Conservation (phyloP, 2,797 vertebrate genomes). For the Sebastolobus alascanus region DNA sequence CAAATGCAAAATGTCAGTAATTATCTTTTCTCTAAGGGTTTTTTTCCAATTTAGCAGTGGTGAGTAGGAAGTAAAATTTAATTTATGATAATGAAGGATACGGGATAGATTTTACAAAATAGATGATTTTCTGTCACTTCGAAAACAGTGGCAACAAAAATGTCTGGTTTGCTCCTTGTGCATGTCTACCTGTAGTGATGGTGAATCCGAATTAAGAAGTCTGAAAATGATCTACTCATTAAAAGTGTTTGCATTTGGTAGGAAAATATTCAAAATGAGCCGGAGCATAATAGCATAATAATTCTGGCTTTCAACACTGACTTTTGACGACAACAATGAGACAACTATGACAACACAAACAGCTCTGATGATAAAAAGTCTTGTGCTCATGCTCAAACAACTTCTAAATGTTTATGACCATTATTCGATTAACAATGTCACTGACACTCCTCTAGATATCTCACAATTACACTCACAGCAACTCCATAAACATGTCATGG, state of each 20-base stretch:
- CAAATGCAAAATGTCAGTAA: constrained; percentile 59
- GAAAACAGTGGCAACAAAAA: constrained; percentile 6
- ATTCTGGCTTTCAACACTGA: not conserved
- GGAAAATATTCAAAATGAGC: not conserved
- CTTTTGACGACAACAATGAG: not conserved
- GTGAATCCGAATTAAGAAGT: too few relatives aligned
- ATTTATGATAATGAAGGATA: constrained; percentile 29
- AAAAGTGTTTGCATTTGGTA: not conserved
- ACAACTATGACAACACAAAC: not conserved
- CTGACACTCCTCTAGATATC: not conserved
- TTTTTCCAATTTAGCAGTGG: constrained; percentile 37
- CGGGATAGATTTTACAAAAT: not conserved
- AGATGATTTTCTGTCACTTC: constrained; percentile 12
- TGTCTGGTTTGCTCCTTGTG: not conserved
- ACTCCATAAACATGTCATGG: constrained; percentile 19
- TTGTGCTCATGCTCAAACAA: not conserved
- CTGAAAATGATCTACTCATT: not conserved
- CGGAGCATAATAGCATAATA: not conserved
- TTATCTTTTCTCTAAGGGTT: constrained; percentile 51
- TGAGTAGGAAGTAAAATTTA: constrained; percentile 27
- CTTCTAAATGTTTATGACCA: not conserved
- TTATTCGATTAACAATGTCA: not conserved
- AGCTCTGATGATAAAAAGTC: not conserved
- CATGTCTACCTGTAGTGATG: not conserved
- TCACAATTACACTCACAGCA: not conserved